These are phyloP conservation scores for Ormyrus pomaceus DNA, from an alignment of 2,888 invertebrate species.

Conservation along the genomic window DNA sequence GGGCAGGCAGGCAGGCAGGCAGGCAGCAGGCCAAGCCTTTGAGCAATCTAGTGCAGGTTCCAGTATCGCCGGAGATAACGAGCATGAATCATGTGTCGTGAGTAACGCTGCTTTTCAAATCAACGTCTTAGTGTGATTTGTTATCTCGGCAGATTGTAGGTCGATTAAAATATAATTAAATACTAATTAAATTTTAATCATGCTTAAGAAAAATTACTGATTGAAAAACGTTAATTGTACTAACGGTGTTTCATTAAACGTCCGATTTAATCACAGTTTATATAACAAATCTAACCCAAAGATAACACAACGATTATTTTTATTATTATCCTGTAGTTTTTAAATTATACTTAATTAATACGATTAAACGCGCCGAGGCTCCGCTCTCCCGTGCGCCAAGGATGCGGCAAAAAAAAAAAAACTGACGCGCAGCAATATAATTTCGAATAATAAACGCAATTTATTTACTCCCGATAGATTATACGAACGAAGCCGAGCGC, in stretches of 20 bases:
- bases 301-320: conserved; percentile 5
- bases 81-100: conserved; percentile 10
- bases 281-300: background rate
- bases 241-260: conserved; percentile 13
- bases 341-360: conserved; percentile 2
- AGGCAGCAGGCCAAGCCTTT: background rate
- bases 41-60: conserved; percentile 1
- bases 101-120: background rate
- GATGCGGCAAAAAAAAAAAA: background rate
- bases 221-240: conserved; percentile 4
- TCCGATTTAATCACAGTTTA: background rate
- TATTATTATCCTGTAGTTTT: background rate
- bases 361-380: background rate
- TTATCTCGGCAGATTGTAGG: conserved; percentile 7
- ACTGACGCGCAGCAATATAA: background rate
- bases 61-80: conserved; percentile 4
- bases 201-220: conserved; percentile 25
- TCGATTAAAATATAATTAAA: conserved; percentile 33
- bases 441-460: no score
- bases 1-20: no score
- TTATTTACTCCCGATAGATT: background rate
- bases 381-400: background rate
- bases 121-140: conserved; percentile 13
- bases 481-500: background rate
- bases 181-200: conserved; percentile 31